Evolutionary conservation across 2,888 invertebrate genomes (phyloP), one percentile per base, ranked within the genome.

Genomic region (Rugalucina vietnamica): DNA sequence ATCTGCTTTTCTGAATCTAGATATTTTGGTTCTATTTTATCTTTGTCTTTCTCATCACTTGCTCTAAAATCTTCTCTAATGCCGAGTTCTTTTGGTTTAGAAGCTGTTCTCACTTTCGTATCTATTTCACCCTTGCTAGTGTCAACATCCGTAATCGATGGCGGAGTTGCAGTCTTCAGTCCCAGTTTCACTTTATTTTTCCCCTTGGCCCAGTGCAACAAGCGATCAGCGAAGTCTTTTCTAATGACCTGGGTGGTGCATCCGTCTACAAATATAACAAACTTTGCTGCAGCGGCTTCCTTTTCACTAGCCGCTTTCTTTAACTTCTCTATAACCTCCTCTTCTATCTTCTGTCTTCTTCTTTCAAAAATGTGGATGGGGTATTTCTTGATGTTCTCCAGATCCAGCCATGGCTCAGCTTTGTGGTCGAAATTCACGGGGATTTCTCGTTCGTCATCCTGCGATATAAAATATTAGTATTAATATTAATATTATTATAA

Each of bases 401-500:
- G 43, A 18, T 88, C 85, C 21, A 88, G 69, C 91, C 89, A 90
- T 10, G 89, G 89, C 77, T 89, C 76, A 50, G 84, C 84, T 32
- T 80, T 85, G 39, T 84, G 82, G 72, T 90, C 85, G 77, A 88
- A 89, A 8, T 81, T 72, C 24, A 91, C 83, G 2, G 89, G 87
- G 4, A 73, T 49, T 69, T 91, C 91, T 69, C 89, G 81, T 14
- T 60, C 54, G 69, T 90, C 91, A 82, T 90, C 88, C 89, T 91
- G 69, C 4, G 88, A 84, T 57, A 70, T 4, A 69, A 4, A 36
- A n/a, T n/a, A n/a, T n/a, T n/a, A n/a, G n/a, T n/a, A n/a, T n/a
- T n/a, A n/a, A n/a, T n/a, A n/a, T n/a, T n/a, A n/a, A n/a, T n/a
- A n/a, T n/a, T n/a, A n/a, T n/a, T n/a, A n/a, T n/a, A n/a, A n/a